These are phyloP conservation scores for Drosophila fulvimacula DNA, from an alignment of 2,888 invertebrate genomes.

Conservation along the genomic window DNA sequence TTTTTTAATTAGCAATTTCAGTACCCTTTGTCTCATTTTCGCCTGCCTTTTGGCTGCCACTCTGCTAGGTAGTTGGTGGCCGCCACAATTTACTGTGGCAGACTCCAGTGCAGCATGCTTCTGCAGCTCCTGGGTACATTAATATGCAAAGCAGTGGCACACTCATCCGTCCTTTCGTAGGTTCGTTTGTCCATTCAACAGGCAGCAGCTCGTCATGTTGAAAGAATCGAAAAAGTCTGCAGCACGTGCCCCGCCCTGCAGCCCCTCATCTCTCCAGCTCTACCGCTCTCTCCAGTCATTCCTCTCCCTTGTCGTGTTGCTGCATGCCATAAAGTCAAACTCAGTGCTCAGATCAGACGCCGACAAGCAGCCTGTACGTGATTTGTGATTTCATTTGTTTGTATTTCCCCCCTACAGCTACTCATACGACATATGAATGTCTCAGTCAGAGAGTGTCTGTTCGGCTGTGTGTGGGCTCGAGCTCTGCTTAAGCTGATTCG, in stretches of 20 bases:
- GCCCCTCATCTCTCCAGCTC: not conserved
- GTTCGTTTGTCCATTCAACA: slow-evolving; percentile 52
- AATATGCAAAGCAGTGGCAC: slow-evolving; percentile 70
- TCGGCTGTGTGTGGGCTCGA: not conserved
- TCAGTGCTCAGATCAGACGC: slow-evolving; percentile 18
- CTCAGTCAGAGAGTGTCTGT: not conserved
- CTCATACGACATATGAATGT: slow-evolving; percentile 17
- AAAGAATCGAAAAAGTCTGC: slow-evolving; percentile 62
- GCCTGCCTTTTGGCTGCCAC: not conserved
- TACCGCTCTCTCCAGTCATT: too few species aligned
- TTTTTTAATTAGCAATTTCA: slow-evolving; percentile 4
- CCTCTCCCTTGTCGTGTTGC: not conserved
- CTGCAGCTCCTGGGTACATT: slow-evolving; percentile 50
- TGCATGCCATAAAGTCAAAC: slow-evolving; percentile 33
- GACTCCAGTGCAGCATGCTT: slow-evolving; percentile 29
- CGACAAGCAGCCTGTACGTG: slow-evolving; percentile 56
- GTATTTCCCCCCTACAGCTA: slow-evolving; percentile 31
- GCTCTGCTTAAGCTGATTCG: slow-evolving; percentile 37
- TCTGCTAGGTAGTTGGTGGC: not conserved
- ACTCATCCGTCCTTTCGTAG: slow-evolving; percentile 28
- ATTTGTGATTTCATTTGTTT: slow-evolving; percentile 72
- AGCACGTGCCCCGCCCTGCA: slow-evolving; percentile 30
- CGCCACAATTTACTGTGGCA: slow-evolving; percentile 24
- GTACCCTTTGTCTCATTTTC: too few species aligned
- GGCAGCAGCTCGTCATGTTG: slow-evolving; percentile 38